A percentile compares a stretch with the other conserved stretches of the same genome.
Conservation (phyloP, 1,140 invertebrate species). For the Sycophaga agraensis region DNA sequence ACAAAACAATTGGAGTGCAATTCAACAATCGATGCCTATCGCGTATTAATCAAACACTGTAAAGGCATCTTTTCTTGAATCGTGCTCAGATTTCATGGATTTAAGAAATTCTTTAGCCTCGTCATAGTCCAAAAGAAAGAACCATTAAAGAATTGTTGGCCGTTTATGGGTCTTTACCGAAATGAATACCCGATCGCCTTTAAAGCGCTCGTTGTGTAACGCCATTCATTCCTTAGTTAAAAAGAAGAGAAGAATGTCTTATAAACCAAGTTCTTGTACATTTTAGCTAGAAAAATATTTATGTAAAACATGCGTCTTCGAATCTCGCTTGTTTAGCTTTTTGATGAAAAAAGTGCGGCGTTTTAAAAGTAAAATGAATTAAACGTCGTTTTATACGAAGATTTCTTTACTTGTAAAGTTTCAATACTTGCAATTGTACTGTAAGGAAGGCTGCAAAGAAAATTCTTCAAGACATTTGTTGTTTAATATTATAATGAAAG, state of each 20-base stretch:
- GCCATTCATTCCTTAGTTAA: constrained; percentile 37
- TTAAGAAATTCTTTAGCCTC: constrained; percentile 16
- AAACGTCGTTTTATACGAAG: background rate
- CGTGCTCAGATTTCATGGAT: constrained; percentile 15
- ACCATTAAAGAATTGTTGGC: constrained; percentile 5
- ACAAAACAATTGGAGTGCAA: constrained; percentile 16
- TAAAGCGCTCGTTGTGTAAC: constrained; percentile 16
- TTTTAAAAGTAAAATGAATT: background rate
- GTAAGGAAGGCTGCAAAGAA: constrained; percentile 12
- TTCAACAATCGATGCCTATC: constrained; percentile 21
- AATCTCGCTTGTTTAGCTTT: constrained; percentile 25
- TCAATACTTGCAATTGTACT: background rate
- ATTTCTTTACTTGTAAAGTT: background rate
- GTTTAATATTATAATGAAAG: background rate
- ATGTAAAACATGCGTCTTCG: constrained; percentile 23
- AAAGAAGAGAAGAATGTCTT: constrained; percentile 10
- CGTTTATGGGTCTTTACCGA: background rate
- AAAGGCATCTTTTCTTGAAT: constrained; percentile 22
- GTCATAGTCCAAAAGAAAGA: constrained; percentile 17
- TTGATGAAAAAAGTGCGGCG: background rate
- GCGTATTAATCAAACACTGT: background rate
- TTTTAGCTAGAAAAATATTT: constrained; percentile 33
- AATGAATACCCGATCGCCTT: constrained; percentile 4
- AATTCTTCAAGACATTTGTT: constrained; percentile 19
- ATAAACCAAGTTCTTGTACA: constrained; percentile 29